Evolutionary conservation across 64 coral and sea anemone species (phyloP), one percentile per base, ranked within the genome.

Genomic region (Anthopleura sola): DNA sequence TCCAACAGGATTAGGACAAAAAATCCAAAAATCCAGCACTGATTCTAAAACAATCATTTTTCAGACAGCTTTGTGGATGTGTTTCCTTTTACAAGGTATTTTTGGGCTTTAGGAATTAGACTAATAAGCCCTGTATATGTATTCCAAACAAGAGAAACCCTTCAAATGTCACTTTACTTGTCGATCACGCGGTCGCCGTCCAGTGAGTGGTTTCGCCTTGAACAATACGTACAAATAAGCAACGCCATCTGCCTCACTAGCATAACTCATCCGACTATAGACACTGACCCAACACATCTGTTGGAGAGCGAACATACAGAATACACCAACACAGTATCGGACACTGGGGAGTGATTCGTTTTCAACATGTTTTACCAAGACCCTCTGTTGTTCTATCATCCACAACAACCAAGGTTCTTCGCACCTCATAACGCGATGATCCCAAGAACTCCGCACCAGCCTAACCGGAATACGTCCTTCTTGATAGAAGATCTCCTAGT

Each of bases 331-430:
- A 0, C 39, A 44, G 38, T n/a, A 79, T 79, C 39, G 76, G 38
- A 48, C 76, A 17, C 19, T 21, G 15, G 18, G 6, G 11, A n/a
- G n/a, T n/a, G n/a, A 33, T n/a, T n/a, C n/a, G n/a, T 24, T 14
- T 23, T 79, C 3, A 92, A 87, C 58, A 96, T 96, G 94, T 96
- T 92, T 83, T 96, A 92, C 78, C 94, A 96, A 92, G 94, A 96
- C 85, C 90, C 94, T 80, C 71, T 96, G 36, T 54, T 96, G 46
- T 68, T 86, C 26, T 96, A 92, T 75, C 91, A 96, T 54, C 90
- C 87, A 62, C 62, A 85, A 32, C 84, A 84, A 18, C 85, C 78
- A 29, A 79, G 75, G 29, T 85, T 78, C 84, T 86, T 75, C 85
- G 14, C 90, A 40, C 60, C 86, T 21, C 90, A 92, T 26, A 92